These are phyloP conservation scores for Cacatua alba DNA, from an alignment of 2,113 vertebrate species.

Conservation along the genomic window DNA sequence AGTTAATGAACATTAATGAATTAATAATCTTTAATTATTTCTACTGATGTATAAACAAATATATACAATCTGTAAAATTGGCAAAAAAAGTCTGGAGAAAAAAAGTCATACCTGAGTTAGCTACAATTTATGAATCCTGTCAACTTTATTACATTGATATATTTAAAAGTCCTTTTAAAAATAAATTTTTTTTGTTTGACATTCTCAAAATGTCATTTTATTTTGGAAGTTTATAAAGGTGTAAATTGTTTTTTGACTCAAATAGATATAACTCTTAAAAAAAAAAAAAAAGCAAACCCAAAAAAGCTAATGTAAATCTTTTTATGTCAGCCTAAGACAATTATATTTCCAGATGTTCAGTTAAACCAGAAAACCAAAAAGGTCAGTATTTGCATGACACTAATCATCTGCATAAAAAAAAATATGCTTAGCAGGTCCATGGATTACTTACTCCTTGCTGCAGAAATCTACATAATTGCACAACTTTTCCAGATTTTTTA, in stretches of 20 bases:
- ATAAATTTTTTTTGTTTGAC: background rate
- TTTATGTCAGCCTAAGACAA: background rate
- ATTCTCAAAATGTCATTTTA: background rate
- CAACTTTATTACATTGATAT: background rate
- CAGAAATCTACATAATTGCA: background rate
- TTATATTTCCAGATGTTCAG: background rate
- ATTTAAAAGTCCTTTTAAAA: background rate
- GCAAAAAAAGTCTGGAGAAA: background rate
- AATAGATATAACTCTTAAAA: background rate
- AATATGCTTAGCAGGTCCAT: background rate
- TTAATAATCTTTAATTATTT: background rate
- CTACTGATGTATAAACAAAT: background rate
- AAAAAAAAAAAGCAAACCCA: too few species aligned
- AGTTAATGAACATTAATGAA: background rate
- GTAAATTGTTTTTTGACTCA: background rate
- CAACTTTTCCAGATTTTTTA: background rate
- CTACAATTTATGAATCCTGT: background rate
- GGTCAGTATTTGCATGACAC: background rate
- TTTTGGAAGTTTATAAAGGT: background rate
- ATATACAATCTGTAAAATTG: background rate
- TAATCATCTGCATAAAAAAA: background rate
- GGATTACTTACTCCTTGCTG: background rate
- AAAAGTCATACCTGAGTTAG: accelerated
- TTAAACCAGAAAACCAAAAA: background rate
- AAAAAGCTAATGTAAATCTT: background rate